Percentiles rank a stretch among this genome's conserved stretches.
phyloP scores from a whole-genome alignment of 2,797 vertebrate genomes.

The Rachycentron canadum region DNA sequence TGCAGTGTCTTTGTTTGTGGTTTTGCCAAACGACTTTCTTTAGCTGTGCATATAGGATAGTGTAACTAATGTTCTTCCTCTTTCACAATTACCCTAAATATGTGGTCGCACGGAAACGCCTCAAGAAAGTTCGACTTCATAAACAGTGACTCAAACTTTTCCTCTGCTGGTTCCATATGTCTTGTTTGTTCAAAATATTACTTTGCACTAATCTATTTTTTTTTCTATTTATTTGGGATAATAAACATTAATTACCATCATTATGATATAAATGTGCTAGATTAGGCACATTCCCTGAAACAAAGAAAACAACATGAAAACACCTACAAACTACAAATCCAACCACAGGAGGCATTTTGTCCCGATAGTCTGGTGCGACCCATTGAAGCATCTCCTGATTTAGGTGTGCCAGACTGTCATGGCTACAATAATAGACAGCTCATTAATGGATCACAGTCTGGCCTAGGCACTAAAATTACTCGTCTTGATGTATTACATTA shows the following conservation, averaged over 20 bases:
- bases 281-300: not conserved
- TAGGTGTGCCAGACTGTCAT: not conserved
- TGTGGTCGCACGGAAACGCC: slow-evolving; percentile 43
- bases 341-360: too few species aligned
- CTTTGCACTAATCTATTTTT: not conserved
- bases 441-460: not conserved
- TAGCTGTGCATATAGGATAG: slow-evolving; percentile 11
- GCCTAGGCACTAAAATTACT: too few species aligned
- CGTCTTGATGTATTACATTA: too few species aligned
- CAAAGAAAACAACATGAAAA: not conserved
- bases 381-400: not conserved
- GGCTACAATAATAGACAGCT: not conserved
- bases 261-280: not conserved
- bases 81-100: slow-evolving; percentile 55
- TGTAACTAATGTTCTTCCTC: slow-evolving; percentile 58
- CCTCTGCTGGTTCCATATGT: not conserved
- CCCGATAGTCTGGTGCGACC: too few species aligned
- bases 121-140: slow-evolving; percentile 21
- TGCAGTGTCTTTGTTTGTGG: slow-evolving; percentile 61
- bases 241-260: not conserved
- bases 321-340: not conserved
- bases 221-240: not conserved
- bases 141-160: slow-evolving; percentile 6
- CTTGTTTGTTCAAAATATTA: not conserved
- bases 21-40: slow-evolving; percentile 62